These are phyloP conservation scores for Oxyteleia sp. DNA, from an alignment of 2,888 invertebrate species.

Conservation along the genomic window DNA sequence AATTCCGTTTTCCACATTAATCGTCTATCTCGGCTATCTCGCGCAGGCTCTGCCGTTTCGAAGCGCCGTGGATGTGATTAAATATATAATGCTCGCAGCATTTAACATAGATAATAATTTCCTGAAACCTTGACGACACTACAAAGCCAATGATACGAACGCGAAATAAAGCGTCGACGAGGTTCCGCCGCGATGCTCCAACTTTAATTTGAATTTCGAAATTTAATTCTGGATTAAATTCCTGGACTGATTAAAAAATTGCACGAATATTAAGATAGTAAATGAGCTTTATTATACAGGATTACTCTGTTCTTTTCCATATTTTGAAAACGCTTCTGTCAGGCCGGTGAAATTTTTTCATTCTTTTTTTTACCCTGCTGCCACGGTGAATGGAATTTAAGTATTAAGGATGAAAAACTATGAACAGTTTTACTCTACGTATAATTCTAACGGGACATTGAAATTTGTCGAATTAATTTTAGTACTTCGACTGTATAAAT, in stretches of 20 bases:
- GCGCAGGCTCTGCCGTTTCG: constrained; percentile 67
- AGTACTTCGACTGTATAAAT: no score
- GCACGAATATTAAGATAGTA: neutral
- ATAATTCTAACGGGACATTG: no score
- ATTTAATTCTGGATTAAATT: constrained; percentile 18
- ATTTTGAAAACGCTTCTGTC: constrained; percentile 7
- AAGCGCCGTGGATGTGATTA: constrained; percentile 41
- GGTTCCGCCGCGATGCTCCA: neutral
- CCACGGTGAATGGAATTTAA: no score
- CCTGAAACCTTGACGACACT: constrained; percentile 27
- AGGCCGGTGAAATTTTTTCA: neutral
- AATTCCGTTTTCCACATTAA: constrained; percentile 82
- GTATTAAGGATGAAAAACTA: no score
- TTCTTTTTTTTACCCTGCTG: no score
- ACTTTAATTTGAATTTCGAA: constrained; percentile 13
- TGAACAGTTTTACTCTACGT: no score
- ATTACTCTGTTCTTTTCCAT: constrained; percentile 14
- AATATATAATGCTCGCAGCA: constrained; percentile 46
- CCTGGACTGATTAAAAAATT: constrained; percentile 17
- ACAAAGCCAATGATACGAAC: constrained; percentile 45
- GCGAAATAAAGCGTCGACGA: constrained; percentile 25
- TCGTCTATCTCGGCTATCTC: constrained; percentile 83
- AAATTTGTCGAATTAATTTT: no score
- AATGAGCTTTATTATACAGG: constrained; percentile 15
- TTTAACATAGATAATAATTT: constrained; percentile 57